Evolutionary conservation across 2,888 invertebrate genomes (phyloP).

Genomic region (Cryptocephalus moraei): DNA sequence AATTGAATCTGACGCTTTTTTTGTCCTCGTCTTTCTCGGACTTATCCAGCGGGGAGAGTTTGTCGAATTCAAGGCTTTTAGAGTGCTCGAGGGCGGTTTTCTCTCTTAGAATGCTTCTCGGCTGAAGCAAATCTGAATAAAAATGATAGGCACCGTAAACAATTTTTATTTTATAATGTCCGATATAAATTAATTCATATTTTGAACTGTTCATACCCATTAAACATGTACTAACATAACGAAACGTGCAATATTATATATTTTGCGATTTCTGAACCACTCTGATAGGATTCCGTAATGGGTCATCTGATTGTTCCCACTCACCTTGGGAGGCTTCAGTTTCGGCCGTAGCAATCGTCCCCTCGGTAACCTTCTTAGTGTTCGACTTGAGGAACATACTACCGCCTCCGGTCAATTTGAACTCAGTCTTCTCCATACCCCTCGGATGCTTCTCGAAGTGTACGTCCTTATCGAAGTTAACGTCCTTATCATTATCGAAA

Average conservation of each 20-base stretch:
- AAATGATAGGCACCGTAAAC: too few relatives aligned
- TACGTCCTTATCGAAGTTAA: constrained; percentile 17
- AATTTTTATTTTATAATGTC: too few relatives aligned
- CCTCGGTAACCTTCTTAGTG: constrained; percentile 27
- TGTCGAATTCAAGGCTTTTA: constrained; percentile 30
- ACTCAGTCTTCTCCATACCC: constrained; percentile 26
- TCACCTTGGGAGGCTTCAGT: constrained; percentile 9
- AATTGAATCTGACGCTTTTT: constrained; percentile 63
- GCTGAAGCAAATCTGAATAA: constrained; percentile 18
- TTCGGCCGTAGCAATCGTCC: constrained; percentile 5
- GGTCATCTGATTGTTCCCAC: not conserved
- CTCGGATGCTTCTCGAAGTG: constrained; percentile 35
- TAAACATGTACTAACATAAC: too few relatives aligned
- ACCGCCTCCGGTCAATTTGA: constrained; percentile 45
- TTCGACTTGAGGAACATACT: constrained; percentile 54
- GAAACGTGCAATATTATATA: too few relatives aligned
- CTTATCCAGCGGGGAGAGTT: constrained; percentile 20
- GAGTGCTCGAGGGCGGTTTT: constrained; percentile 37
- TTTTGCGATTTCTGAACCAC: too few relatives aligned
- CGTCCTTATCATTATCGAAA: constrained; percentile 31
- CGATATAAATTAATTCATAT: too few relatives aligned
- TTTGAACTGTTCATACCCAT: too few relatives aligned
- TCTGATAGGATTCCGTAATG: not conserved
- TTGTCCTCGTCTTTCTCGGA: constrained; percentile 56
- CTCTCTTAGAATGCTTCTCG: constrained; percentile 55